A percentile compares a stretch with the other conserved stretches of the same genome.
Conservation (phyloP, 2,888 invertebrate species). For the Drosophila imparisetae region DNA sequence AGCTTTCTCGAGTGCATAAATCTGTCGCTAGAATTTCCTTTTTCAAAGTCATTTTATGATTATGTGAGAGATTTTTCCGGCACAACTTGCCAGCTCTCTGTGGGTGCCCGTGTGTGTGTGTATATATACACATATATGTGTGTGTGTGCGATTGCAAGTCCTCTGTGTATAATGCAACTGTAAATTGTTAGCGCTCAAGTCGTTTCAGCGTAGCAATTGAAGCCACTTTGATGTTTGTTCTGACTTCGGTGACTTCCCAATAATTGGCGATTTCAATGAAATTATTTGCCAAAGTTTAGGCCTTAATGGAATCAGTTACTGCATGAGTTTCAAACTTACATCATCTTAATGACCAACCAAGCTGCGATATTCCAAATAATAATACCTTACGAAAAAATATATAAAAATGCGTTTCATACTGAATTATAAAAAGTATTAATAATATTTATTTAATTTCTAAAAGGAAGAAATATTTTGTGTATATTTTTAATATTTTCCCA, state of each 20-base stretch:
- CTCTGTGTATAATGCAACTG: constrained; percentile 67
- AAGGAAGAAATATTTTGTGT: background rate
- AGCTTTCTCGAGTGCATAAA: constrained; percentile 78
- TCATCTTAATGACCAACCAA: background rate
- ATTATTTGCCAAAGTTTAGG: constrained; percentile 30
- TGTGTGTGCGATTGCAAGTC: constrained; percentile 10
- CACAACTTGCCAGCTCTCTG: constrained; percentile 64
- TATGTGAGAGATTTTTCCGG: constrained; percentile 77
- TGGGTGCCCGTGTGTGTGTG: constrained; percentile 10
- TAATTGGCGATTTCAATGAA: constrained; percentile 56
- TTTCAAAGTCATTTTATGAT: constrained; percentile 77
- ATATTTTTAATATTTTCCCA: background rate
- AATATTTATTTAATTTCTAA: background rate
- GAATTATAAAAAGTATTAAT: background rate
- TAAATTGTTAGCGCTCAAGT: constrained; percentile 63
- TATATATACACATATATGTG: background rate
- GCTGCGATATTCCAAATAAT: background rate
- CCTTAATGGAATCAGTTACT: constrained; percentile 27
- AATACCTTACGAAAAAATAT: background rate
- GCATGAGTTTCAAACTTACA: constrained; percentile 12
- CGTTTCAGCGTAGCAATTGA: constrained; percentile 63
- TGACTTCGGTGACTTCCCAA: constrained; percentile 60
- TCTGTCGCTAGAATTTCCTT: constrained; percentile 75
- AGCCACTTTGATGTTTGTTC: constrained; percentile 71
- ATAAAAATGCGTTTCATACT: background rate